phyloP scores from a whole-genome alignment of 2,888 invertebrate species.

The Callimorpha dominula region DNA sequence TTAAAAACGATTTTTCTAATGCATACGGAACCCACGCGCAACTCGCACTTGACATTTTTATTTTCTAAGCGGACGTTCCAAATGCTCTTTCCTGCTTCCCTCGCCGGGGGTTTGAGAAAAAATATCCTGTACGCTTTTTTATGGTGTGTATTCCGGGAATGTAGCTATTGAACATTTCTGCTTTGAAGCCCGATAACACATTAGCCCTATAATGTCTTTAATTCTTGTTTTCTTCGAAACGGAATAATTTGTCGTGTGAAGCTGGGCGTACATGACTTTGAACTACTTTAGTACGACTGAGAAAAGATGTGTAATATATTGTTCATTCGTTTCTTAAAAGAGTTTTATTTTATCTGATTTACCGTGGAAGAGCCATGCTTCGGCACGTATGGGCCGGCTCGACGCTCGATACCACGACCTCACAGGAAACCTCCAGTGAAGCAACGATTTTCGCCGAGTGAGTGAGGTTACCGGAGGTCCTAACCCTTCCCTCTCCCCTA shows the following conservation, averaged over 20 bases:
- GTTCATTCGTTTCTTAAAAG: neutral
- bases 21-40: conserved; percentile 1
- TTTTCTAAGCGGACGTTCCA: conserved; percentile 54
- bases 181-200: conserved; percentile 36
- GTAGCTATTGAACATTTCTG: conserved; percentile 37
- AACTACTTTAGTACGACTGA: neutral
- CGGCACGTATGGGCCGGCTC: no score
- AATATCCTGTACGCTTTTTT: conserved; percentile 37
- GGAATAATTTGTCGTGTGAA: neutral
- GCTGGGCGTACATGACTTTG: neutral
- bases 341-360: neutral
- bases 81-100: conserved; percentile 47
- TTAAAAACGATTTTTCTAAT: neutral
- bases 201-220: conserved; percentile 24
- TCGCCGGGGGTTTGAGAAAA: conserved; percentile 32
- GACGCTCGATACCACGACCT: no score
- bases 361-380: no score
- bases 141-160: conserved; percentile 28
- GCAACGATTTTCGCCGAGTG: no score
- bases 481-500: no score
- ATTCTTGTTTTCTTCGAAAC: conserved; percentile 5
- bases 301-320: no score
- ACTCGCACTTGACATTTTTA: conserved; percentile 42
- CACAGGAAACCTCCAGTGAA: no score
- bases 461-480: no score